Conservation (phyloP, 2,888 invertebrate species). For the Chrysodeixis includens region DNA sequence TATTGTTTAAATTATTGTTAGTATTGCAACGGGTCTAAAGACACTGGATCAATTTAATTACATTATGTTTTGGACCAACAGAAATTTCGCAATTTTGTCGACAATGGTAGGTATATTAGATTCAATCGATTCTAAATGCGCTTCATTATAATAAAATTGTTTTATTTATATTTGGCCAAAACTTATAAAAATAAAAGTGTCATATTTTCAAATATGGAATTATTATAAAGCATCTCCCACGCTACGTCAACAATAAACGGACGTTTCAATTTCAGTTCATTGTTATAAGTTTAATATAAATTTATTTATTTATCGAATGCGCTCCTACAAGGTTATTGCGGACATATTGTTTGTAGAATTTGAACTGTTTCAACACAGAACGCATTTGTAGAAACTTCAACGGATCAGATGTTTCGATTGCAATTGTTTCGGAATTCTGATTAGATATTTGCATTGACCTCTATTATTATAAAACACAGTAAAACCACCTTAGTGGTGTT, state of each 20-base stretch:
- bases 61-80: too few species aligned
- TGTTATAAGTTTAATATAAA: constrained; percentile 1
- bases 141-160: too few species aligned
- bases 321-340: background rate
- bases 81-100: too few species aligned
- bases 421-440: constrained; percentile 15
- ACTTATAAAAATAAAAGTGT: background rate
- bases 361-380: constrained; percentile 6
- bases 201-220: constrained; percentile 1
- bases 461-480: too few species aligned
- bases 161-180: too few species aligned
- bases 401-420: constrained; percentile 4
- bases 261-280: background rate
- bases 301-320: background rate
- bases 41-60: too few species aligned
- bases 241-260: constrained; percentile 1
- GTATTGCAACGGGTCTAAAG: too few species aligned
- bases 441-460: background rate
- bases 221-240: background rate
- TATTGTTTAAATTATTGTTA: background rate
- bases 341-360: constrained; percentile 19
- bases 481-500: too few species aligned
- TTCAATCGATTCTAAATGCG: too few species aligned
- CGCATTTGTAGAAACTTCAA: constrained; percentile 23
- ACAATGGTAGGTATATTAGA: too few species aligned